Percentiles rank a stretch among this genome's conserved stretches.
Conservation (phyloP, 2,113 vertebrate genomes). For the mouse (Mus musculus) region DNA sequence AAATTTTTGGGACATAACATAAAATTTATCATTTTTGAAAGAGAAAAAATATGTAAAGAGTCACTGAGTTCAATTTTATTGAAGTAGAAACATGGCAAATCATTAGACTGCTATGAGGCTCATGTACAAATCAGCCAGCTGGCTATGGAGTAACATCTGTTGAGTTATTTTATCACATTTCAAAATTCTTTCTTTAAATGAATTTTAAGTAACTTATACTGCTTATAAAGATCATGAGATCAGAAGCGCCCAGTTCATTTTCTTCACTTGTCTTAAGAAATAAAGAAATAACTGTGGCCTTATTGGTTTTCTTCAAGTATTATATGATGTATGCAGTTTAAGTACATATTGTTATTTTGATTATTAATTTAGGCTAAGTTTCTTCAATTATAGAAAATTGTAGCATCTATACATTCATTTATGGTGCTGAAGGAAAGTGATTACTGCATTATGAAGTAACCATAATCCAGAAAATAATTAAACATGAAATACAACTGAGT, state of each 20-base stretch:
- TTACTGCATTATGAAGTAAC: conserved; percentile 82
- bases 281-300: neutral
- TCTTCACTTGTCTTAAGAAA: neutral
- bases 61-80: neutral
- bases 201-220: neutral
- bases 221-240: neutral
- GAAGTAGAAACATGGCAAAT: neutral
- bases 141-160: neutral
- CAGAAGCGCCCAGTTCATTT: neutral
- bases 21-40: conserved; percentile 2
- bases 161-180: neutral
- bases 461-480: conserved; percentile 82
- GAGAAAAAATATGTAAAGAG: neutral
- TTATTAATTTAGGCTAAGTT: conserved; percentile 86
- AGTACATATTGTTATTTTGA: conserved; percentile 81
- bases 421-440: conserved; percentile 82
- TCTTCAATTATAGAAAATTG: conserved; percentile 74
- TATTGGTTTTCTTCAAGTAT: neutral
- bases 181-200: neutral
- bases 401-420: conserved; percentile 86
- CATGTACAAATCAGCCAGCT: neutral
- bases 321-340: conserved; percentile 60
- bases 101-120: neutral
- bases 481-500: conserved; percentile 84
- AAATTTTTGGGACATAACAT: neutral